These are phyloP conservation scores for Streptopelia turtur DNA, from an alignment of 2,797 vertebrate genomes.

Conservation along the genomic window DNA sequence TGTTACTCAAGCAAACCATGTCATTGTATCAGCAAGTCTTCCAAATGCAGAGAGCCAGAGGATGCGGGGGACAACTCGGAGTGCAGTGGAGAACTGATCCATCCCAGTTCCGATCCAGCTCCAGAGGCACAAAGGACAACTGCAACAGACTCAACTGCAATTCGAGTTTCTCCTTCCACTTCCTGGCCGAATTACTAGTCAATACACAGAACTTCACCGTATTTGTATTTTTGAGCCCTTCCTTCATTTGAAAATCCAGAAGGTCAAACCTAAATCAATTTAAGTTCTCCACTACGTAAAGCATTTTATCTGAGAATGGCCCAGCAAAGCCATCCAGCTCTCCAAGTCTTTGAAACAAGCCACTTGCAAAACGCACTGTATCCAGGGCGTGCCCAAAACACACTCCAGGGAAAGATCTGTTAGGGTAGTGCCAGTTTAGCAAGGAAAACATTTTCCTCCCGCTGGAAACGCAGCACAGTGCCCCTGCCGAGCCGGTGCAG, in stretches of 20 bases:
- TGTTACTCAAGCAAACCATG: neutral
- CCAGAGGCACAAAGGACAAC: neutral
- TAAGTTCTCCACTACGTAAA: neutral
- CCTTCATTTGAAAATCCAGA: neutral
- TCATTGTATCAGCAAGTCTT: neutral
- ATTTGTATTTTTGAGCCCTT: neutral
- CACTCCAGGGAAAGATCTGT: slow-evolving; percentile 45
- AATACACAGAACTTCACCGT: neutral
- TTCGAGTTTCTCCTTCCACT: neutral
- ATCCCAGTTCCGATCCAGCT: neutral
- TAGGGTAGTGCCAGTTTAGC: slow-evolving; percentile 47
- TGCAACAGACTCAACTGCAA: neutral
- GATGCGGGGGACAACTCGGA: neutral
- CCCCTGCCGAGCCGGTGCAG: neutral
- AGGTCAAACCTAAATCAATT: neutral
- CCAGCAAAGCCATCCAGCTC: neutral
- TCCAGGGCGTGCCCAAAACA: slow-evolving; percentile 68
- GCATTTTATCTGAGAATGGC: neutral
- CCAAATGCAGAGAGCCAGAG: neutral
- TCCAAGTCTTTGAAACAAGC: slow-evolving; percentile 21
- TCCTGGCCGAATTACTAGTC: neutral
- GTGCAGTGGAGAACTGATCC: neutral
- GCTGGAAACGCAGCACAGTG: slow-evolving; percentile 34
- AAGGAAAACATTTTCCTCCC: slow-evolving; percentile 59
- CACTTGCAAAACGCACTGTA: slow-evolving; percentile 34